A percentile compares a stretch with the other conserved stretches of the same genome.
phyloP scores from a whole-genome alignment of 2,113 vertebrate genomes.

The Butorides virescens region DNA sequence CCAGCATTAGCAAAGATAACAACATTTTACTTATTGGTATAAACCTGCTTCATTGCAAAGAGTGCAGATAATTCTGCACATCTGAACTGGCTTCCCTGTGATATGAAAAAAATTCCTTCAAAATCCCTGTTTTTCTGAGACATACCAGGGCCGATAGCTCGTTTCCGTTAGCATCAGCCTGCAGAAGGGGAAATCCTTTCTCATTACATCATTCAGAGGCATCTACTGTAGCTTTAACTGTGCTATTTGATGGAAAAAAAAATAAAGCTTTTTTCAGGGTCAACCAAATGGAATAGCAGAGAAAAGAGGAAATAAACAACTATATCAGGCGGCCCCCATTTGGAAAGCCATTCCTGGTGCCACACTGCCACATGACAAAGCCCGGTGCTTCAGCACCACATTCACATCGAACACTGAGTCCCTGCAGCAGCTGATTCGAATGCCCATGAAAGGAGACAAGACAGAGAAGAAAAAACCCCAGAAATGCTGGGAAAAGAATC shows the following conservation, averaged over 20 bases:
- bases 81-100: background rate
- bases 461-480: fast-evolving
- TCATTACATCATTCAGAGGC: background rate
- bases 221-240: background rate
- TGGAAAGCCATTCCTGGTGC: background rate
- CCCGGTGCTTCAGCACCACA: fast-evolving
- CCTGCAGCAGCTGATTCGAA: background rate
- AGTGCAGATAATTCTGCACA: background rate
- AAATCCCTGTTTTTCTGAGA: background rate
- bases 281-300: background rate
- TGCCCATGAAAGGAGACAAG: background rate
- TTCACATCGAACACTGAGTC: background rate
- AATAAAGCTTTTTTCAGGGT: background rate
- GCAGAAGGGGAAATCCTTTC: background rate
- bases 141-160: background rate
- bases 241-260: background rate
- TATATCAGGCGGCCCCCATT: background rate
- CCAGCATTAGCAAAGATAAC: background rate
- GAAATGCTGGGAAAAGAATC: background rate
- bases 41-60: background rate
- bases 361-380: background rate
- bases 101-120: background rate
- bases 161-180: background rate
- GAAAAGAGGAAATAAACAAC: background rate
- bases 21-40: background rate